These are phyloP conservation scores for Sparus aurata DNA, from an alignment of 2,797 vertebrate species.

Conservation along the genomic window DNA sequence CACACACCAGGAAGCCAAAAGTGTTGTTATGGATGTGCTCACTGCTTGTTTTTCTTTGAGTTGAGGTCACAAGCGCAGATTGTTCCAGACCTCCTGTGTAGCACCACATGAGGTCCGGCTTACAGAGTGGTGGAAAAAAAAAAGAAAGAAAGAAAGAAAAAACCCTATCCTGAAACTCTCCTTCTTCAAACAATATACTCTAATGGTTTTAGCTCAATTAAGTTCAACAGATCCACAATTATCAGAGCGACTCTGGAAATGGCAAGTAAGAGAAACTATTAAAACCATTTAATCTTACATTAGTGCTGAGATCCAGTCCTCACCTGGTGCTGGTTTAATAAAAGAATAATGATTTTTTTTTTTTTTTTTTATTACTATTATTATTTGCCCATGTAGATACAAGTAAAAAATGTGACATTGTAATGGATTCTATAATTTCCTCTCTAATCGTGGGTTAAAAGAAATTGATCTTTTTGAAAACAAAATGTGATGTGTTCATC, in stretches of 20 bases:
- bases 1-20: slow-evolving; percentile 25
- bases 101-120: slow-evolving; percentile 57
- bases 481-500: not conserved
- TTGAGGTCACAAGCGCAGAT: slow-evolving; percentile 65
- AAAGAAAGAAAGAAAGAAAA: not conserved
- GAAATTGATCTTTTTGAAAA: not conserved
- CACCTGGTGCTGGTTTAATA: slow-evolving; percentile 10
- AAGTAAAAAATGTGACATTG: not conserved
- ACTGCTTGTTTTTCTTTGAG: slow-evolving; percentile 69
- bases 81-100: slow-evolving; percentile 66
- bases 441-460: not conserved
- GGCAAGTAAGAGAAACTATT: slow-evolving; percentile 3
- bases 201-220: slow-evolving; percentile 45
- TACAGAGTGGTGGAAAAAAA: slow-evolving; percentile 16
- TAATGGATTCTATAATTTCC: not conserved
- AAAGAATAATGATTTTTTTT: not conserved
- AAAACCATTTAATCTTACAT: slow-evolving; percentile 21
- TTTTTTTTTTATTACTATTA: no score
- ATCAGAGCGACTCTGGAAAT: slow-evolving; percentile 29
- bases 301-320: slow-evolving; percentile 1
- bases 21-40: slow-evolving; percentile 51
- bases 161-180: not conserved
- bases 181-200: slow-evolving; percentile 11
- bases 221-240: slow-evolving; percentile 25
- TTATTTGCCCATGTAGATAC: not conserved